Conservation (phyloP, 2,797 vertebrate genomes). For the Rhinoraja longicauda region DNA sequence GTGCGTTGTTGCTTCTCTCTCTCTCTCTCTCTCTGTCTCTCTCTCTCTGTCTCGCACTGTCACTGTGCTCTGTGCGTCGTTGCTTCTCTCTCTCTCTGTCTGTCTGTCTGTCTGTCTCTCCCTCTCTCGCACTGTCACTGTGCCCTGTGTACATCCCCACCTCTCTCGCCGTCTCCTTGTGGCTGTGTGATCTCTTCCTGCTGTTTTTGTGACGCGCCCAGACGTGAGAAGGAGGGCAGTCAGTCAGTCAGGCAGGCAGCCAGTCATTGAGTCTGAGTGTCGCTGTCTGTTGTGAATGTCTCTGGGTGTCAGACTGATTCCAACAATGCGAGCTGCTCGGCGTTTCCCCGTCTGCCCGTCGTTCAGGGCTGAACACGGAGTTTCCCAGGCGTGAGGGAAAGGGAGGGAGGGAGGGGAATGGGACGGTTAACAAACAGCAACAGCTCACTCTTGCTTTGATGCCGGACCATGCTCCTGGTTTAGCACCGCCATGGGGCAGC, state of each 20-base stretch:
- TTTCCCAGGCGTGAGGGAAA: neutral
- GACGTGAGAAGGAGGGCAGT: constrained; percentile 5
- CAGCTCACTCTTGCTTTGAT: constrained; percentile 17
- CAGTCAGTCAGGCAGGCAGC: neutral
- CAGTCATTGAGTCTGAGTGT: constrained; percentile 8
- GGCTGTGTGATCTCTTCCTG: constrained; percentile 14
- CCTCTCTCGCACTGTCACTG: neutral
- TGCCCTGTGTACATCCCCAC: neutral
- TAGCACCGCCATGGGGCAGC: constrained; percentile 6
- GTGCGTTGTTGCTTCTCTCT: too few relatives aligned
- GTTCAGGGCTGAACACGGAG: neutral
- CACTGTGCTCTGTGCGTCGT: neutral
- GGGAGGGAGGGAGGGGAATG: neutral
- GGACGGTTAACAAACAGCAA: neutral
- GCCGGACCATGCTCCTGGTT: constrained; percentile 22
- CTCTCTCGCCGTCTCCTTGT: neutral
- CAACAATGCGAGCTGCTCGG: neutral
- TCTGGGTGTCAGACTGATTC: neutral
- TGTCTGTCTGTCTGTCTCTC: neutral
- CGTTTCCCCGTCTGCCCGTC: neutral
- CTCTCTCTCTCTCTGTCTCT: neutral
- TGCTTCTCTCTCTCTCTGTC: neutral
- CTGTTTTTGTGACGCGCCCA: constrained; percentile 34
- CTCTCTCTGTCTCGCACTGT: neutral
- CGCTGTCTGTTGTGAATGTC: neutral